Percentiles rank a stretch among this genome's conserved stretches.
Evolutionary conservation across 1,140 invertebrate genomes (phyloP).

Genomic region (Bradysia coprophila): DNA sequence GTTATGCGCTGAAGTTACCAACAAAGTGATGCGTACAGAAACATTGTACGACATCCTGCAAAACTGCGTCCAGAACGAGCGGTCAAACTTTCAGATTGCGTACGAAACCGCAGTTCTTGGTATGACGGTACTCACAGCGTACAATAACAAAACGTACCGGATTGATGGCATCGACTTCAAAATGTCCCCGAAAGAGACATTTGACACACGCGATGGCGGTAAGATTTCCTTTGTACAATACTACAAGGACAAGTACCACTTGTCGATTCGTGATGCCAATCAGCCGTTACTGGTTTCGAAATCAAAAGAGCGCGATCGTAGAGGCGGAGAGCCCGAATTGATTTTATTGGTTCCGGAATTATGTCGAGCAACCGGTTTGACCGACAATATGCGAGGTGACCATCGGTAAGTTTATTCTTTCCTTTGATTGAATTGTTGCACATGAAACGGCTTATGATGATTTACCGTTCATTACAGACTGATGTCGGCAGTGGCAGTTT

Average conservation of each 20-base stretch:
- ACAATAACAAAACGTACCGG: slow-evolving; percentile 80
- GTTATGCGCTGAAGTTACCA: slow-evolving; percentile 52
- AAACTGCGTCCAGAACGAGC: too few relatives aligned
- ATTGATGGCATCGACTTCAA: slow-evolving; percentile 70
- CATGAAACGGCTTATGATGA: slow-evolving; percentile 7
- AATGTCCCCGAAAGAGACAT: slow-evolving; percentile 37
- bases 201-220: slow-evolving; percentile 32
- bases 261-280: slow-evolving; percentile 28
- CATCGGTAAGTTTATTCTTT: too few relatives aligned
- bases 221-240: slow-evolving; percentile 54
- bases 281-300: slow-evolving; percentile 46
- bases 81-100: too few relatives aligned
- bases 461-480: slow-evolving; percentile 24
- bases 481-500: slow-evolving; percentile 38
- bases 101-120: slow-evolving; percentile 42
- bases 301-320: slow-evolving; percentile 38
- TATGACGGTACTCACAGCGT: slow-evolving; percentile 62
- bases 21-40: slow-evolving; percentile 42
- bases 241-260: slow-evolving; percentile 48
- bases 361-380: slow-evolving; percentile 47
- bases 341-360: slow-evolving; percentile 55
- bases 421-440: slow-evolving; percentile 1
- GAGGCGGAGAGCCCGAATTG: slow-evolving; percentile 34
- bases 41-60: too few relatives aligned
- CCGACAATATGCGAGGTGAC: slow-evolving; percentile 35